These are phyloP conservation scores for Melanchra persicariae DNA, from an alignment of 2,888 invertebrate genomes.

Conservation along the genomic window DNA sequence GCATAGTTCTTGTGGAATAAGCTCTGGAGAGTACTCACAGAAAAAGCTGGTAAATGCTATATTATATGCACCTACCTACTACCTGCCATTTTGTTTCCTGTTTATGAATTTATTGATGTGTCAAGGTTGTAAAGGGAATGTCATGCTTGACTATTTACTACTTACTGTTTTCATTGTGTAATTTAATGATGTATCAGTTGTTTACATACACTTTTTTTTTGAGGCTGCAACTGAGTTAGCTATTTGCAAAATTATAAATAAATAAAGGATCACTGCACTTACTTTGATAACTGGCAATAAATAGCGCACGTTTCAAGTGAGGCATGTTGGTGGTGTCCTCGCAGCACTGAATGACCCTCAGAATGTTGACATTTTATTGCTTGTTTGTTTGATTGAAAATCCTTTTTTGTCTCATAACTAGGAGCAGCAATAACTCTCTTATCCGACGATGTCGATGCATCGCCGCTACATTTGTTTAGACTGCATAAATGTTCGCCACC, in stretches of 20 bases:
- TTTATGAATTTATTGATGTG: not conserved
- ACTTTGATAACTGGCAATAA: conserved; percentile 88
- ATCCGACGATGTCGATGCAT: conserved; percentile 80
- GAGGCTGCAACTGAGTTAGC: not conserved
- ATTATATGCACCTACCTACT: too few species aligned
- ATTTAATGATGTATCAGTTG: not conserved
- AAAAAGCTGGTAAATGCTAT: too few species aligned
- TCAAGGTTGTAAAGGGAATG: not conserved
- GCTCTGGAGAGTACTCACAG: too few species aligned
- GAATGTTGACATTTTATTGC: conserved; percentile 84
- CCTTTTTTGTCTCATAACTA: conserved; percentile 78
- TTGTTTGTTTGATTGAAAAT: conserved; percentile 77
- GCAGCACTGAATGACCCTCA: conserved; percentile 85
- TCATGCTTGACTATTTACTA: conserved; percentile 4
- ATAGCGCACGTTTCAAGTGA: conserved; percentile 87
- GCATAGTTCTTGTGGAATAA: too few species aligned
- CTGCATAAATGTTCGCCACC: conserved; percentile 81
- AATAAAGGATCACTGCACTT: conserved; percentile 62
- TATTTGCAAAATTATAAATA: not conserved
- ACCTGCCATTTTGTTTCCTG: not conserved
- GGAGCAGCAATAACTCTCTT: conserved; percentile 70
- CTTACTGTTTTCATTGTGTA: conserved; percentile 6
- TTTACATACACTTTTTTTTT: not conserved
- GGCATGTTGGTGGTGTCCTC: conserved; percentile 86
- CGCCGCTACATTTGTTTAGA: conserved; percentile 75